These are phyloP conservation scores for Coleophora deauratella DNA, from an alignment of 2,888 invertebrate genomes.

Conservation along the genomic window DNA sequence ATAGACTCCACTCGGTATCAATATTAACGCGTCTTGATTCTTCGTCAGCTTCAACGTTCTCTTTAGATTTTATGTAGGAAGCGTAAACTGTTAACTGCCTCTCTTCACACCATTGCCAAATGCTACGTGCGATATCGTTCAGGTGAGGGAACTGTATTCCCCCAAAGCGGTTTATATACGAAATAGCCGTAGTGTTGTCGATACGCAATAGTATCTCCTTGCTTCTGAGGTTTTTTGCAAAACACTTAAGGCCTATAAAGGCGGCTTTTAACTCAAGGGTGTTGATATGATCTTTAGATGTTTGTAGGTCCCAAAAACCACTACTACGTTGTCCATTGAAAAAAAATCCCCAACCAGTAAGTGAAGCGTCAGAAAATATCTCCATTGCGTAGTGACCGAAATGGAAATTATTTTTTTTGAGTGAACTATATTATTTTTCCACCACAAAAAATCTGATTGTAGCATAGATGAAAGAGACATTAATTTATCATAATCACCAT, in stretches of 20 bases:
- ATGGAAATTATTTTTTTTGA: not conserved
- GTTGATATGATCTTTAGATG: slow-evolving; percentile 10
- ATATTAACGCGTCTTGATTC: not conserved
- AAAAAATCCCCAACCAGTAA: slow-evolving; percentile 12
- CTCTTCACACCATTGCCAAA: not conserved
- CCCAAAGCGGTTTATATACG: too few relatives aligned
- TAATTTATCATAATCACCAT: too few relatives aligned
- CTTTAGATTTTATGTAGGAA: slow-evolving; percentile 1
- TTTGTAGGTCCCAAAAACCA: slow-evolving; percentile 6
- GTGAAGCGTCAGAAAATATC: slow-evolving; percentile 13
- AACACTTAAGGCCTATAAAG: slow-evolving; percentile 10
- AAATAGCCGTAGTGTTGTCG: slow-evolving; percentile 10
- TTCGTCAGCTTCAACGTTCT: not conserved
- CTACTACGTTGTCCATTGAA: slow-evolving; percentile 3
- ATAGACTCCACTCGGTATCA: too few relatives aligned
- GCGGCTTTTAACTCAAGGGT: slow-evolving; percentile 9
- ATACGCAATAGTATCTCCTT: slow-evolving; percentile 8
- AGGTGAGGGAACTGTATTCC: not conserved
- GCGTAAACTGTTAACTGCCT: not conserved
- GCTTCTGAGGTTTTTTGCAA: slow-evolving; percentile 5
- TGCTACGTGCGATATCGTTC: not conserved
- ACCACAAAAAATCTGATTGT: not conserved
- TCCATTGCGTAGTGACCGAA: slow-evolving; percentile 2
- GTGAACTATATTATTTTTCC: not conserved
- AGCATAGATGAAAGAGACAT: too few relatives aligned